phyloP scores from a whole-genome alignment of 1,140 invertebrate genomes.

The Cyphomyrmex costatus region DNA sequence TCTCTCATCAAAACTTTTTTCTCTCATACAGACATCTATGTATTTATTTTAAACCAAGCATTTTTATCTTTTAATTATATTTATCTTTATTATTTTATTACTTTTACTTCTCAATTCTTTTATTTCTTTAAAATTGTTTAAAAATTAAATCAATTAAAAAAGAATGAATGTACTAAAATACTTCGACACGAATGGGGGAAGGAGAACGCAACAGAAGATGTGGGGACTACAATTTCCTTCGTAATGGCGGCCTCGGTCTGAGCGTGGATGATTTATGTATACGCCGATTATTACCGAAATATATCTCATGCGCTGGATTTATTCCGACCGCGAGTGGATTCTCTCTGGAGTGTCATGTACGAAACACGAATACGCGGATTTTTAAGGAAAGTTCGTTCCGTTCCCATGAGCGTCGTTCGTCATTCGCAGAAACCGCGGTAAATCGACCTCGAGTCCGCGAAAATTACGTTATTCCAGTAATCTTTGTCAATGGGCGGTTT shows the following conservation, averaged over 20 bases:
- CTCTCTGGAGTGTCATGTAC: constrained; percentile 66
- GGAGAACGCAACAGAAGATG: not conserved
- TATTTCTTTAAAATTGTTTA: not conserved
- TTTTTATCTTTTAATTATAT: not conserved
- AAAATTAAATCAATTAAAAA: not conserved
- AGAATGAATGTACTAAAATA: not conserved
- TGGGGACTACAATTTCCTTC: constrained; percentile 17
- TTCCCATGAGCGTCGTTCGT: constrained; percentile 58
- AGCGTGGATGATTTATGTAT: constrained; percentile 64
- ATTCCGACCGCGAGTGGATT: constrained; percentile 42
- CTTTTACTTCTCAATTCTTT: too few relatives aligned
- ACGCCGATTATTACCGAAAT: constrained; percentile 47
- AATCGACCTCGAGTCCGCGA: constrained; percentile 63
- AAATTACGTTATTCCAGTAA: constrained; percentile 38
- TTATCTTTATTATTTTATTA: too few relatives aligned
- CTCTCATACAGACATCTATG: too few relatives aligned
- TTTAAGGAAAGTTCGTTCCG: constrained; percentile 64
- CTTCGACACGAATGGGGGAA: too few relatives aligned
- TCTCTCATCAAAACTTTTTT: not conserved
- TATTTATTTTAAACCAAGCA: not conserved
- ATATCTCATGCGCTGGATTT: constrained; percentile 63
- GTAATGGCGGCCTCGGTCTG: not conserved
- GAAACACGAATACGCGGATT: constrained; percentile 58
- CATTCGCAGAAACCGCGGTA: constrained; percentile 31
- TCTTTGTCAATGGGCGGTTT: constrained; percentile 33